Conservation (phyloP, 2,797 vertebrate species). For the Craterocephalus amniculus region DNA sequence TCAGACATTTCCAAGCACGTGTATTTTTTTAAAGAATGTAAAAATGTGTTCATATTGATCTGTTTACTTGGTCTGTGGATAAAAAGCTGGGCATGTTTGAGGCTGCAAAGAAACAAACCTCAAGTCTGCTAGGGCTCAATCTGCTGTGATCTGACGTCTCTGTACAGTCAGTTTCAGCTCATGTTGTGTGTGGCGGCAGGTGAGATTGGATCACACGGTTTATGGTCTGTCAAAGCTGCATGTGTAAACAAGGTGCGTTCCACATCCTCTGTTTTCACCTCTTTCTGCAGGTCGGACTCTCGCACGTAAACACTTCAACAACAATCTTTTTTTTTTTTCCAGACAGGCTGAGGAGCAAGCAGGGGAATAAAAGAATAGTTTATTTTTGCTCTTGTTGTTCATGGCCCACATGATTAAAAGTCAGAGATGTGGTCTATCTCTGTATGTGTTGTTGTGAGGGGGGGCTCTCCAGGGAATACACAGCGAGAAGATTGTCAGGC, state of each 20-base stretch:
- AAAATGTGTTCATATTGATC: background rate
- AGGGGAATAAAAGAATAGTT: constrained; percentile 41
- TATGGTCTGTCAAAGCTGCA: constrained; percentile 47
- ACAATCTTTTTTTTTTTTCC: constrained; percentile 41
- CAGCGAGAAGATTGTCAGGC: constrained; percentile 55
- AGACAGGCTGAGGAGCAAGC: constrained; percentile 27
- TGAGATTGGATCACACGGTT: constrained; percentile 48
- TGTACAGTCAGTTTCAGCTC: background rate
- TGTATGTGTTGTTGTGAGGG: constrained; percentile 46
- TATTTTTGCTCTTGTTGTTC: constrained; percentile 66
- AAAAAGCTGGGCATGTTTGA: constrained; percentile 47
- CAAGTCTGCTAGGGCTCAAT: background rate
- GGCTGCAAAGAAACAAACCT: constrained; percentile 22
- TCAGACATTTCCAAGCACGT: too few relatives aligned
- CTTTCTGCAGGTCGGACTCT: constrained; percentile 24
- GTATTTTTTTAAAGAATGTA: background rate
- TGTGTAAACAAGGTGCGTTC: constrained; percentile 63
- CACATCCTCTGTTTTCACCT: constrained; percentile 61
- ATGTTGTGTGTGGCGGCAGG: constrained; percentile 23
- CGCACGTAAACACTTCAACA: constrained; percentile 37
- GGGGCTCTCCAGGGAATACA: constrained; percentile 47
- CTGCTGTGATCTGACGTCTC: constrained; percentile 2
- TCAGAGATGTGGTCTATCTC: constrained; percentile 42
- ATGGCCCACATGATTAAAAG: constrained; percentile 47
- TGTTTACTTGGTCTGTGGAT: background rate